Base-by-base conservation (phyloP, 2,888 invertebrate species). In the Melanotus villosus region DNA sequence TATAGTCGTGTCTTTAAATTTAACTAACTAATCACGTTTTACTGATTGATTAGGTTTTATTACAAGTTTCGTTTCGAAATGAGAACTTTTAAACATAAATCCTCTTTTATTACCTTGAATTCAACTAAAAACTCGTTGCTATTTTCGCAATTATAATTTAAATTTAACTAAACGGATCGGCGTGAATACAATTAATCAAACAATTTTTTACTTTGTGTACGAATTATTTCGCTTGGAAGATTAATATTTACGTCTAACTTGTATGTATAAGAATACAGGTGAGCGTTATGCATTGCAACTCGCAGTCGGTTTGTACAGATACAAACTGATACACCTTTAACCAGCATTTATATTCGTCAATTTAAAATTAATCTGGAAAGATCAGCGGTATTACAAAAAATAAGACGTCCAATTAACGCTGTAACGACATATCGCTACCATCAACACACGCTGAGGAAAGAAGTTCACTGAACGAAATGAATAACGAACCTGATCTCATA, bases 381-480 rank as follows among this genome's bases (percentile, higher is more conserved):
- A 59, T 59, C 59, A 45, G 59, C 43, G 50, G 62, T 43, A 56
- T 36, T 36, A 52, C 30, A 68, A 73, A 73, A 73, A 75, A 72
- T 70, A 72, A 74, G 74, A 74, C 69, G 68, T 73, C 75, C 74
- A 75, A 75, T 75, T 75, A 75, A 74, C 73, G 68, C 72, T 43
- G 67, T 60, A 73, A 65, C 73, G 66, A 73, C 72, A 63, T 75
- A 75, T 76, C 76, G 59, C 72, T 69, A 60, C 68, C 73, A 73
- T 73, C 71, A 69, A 63, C 70, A 43, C 59, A 52, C 56, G 62
- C 47, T 52, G 50, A 67, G 69, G 66, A 54, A 59, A n/a, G 59
- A 75, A 75, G 75, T 74, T 75, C 74, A 75, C 56, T 74, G 75
- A 73, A 75, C 75, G 73, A 73, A 66, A 74, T 71, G 75, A 73